phyloP scores from a whole-genome alignment of 2,797 vertebrate species.

The Lateolabrax maculatus region DNA sequence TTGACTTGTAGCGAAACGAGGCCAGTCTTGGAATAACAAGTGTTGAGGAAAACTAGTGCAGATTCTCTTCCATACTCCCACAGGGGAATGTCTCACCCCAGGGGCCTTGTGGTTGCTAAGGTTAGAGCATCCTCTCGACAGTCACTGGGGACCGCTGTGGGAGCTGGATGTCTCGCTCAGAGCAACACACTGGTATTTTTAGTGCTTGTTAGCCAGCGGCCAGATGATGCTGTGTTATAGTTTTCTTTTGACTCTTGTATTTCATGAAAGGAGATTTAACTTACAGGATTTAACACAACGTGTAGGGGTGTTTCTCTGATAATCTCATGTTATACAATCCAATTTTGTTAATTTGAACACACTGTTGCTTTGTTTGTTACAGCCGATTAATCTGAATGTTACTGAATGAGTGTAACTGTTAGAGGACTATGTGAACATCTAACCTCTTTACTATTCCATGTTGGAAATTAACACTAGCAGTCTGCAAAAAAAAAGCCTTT shows the following conservation, averaged over 20 bases:
- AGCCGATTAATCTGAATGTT: constrained; percentile 24
- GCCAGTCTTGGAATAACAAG: background rate
- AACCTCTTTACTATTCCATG: constrained; percentile 53
- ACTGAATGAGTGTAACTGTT: constrained; percentile 19
- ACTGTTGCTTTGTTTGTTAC: constrained; percentile 6
- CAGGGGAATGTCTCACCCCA: constrained; percentile 37
- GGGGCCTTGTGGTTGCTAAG: constrained; percentile 48
- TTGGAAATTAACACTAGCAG: constrained; percentile 60
- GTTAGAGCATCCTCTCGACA: constrained; percentile 53
- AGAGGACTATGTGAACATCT: constrained; percentile 14
- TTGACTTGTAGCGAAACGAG: background rate
- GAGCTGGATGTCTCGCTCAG: constrained; percentile 61
- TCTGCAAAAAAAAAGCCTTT: constrained; percentile 30
- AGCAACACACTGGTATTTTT: constrained; percentile 74
- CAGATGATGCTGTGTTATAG: constrained; percentile 69
- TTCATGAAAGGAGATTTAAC: constrained; percentile 20
- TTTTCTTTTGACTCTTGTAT: constrained; percentile 34
- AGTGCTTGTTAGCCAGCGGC: constrained; percentile 60
- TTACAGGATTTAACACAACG: background rate
- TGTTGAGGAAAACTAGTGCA: constrained; percentile 11
- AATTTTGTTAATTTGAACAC: background rate
- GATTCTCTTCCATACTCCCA: constrained; percentile 28
- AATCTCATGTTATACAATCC: background rate
- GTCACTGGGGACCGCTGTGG: constrained; percentile 46
- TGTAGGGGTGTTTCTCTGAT: background rate